A percentile compares a stretch with the other conserved stretches of the same genome.
These are phyloP conservation scores for Amphimedon queenslandica DNA, from an alignment of 37 sponge, comb jelly and placozoan genomes.

Conservation along the genomic window DNA sequence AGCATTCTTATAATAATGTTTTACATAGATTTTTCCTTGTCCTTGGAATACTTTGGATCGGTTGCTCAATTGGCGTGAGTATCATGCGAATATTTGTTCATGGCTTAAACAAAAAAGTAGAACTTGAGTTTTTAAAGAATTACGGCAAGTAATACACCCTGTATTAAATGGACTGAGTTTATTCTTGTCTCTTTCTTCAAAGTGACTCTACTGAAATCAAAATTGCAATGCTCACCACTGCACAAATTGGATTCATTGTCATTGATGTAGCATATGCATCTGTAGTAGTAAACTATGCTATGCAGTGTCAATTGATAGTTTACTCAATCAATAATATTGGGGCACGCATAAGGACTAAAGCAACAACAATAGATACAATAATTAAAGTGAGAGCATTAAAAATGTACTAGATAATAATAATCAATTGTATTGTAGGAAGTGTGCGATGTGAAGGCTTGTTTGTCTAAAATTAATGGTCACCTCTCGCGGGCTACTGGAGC, in stretches of 20 bases:
- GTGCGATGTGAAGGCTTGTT: too few relatives aligned
- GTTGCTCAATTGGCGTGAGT: conserved; percentile 30
- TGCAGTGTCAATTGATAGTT: not conserved
- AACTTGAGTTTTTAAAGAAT: too few relatives aligned
- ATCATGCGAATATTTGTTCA: conserved; percentile 40
- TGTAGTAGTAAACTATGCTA: not conserved
- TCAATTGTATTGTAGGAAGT: too few relatives aligned
- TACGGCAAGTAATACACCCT: too few relatives aligned
- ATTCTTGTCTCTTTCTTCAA: not conserved
- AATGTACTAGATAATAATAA: too few relatives aligned
- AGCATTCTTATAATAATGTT: too few relatives aligned
- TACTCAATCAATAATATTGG: not conserved
- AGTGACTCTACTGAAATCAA: not conserved
- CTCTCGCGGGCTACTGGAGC: too few relatives aligned
- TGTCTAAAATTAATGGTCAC: too few relatives aligned
- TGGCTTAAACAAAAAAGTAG: too few relatives aligned
- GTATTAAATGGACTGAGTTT: too few relatives aligned
- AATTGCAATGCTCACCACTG: not conserved
- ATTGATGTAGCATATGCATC: not conserved
- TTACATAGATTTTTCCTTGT: conserved; percentile 41
- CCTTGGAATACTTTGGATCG: conserved; percentile 41
- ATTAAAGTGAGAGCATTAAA: too few relatives aligned
- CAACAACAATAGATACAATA: too few relatives aligned
- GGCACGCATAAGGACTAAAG: not conserved
- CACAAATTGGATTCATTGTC: not conserved